These are phyloP conservation scores for Drosophila lowei DNA, from an alignment of 1,140 invertebrate species.

Conservation along the genomic window DNA sequence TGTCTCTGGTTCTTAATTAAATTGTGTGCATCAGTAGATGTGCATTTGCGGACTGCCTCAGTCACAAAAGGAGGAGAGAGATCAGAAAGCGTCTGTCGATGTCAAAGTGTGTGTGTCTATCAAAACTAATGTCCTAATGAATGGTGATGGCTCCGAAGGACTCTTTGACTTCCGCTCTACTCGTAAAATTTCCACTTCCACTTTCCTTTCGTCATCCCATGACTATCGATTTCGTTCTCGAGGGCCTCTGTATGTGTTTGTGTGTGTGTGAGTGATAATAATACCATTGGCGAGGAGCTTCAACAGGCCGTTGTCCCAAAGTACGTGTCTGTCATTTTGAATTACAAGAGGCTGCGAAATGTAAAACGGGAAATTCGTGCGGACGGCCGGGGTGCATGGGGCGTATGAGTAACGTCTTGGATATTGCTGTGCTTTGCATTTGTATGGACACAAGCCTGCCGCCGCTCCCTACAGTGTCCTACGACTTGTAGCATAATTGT, in stretches of 20 bases:
- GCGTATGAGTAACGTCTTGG: conserved; percentile 73
- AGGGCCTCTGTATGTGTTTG: conserved; percentile 5
- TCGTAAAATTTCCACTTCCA: conserved; percentile 14
- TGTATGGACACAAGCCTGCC: conserved; percentile 21
- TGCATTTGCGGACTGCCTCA: too few species aligned
- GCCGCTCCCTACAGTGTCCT: conserved; percentile 38
- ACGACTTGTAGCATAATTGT: conserved; percentile 77
- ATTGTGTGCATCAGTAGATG: too few species aligned
- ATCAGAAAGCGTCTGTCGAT: neutral
- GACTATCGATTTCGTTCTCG: conserved; percentile 62
- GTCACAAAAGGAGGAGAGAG: neutral
- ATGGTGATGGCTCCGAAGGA: conserved; percentile 40
- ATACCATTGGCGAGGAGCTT: conserved; percentile 63
- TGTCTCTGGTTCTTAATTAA: too few species aligned
- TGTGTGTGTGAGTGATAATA: conserved; percentile 48
- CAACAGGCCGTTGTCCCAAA: conserved; percentile 58
- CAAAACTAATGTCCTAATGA: conserved; percentile 57
- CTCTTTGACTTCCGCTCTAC: conserved; percentile 22
- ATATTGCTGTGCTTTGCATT: conserved; percentile 76
- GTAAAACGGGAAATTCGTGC: conserved; percentile 32
- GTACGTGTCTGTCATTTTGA: conserved; percentile 76
- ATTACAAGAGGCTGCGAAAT: conserved; percentile 57
- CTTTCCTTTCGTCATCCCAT: conserved; percentile 15
- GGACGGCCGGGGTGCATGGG: conserved; percentile 5
- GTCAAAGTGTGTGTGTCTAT: conserved; percentile 22